Percentiles rank a stretch among this genome's conserved stretches.
phyloP scores from a whole-genome alignment of 2,797 vertebrate genomes.

The Microctenopoma steveboyesi region DNA sequence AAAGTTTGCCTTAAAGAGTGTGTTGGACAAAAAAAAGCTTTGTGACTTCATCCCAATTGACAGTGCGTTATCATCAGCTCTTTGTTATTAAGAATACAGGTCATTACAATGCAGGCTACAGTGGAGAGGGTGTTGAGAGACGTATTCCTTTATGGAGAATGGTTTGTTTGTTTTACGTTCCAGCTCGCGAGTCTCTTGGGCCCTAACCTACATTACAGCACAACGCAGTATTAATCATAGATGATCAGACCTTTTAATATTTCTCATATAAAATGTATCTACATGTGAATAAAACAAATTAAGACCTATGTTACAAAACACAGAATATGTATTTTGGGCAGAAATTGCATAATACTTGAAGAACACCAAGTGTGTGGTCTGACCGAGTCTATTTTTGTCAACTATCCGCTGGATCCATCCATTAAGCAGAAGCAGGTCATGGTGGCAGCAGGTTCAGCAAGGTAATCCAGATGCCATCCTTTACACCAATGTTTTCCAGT shows the following conservation, averaged over 20 bases:
- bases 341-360: background rate
- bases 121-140: conserved; percentile 55
- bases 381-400: conserved; percentile 6
- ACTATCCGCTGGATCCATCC: background rate
- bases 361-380: background rate
- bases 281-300: conserved; percentile 59
- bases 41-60: conserved; percentile 40
- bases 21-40: conserved; percentile 35
- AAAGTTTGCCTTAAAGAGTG: conserved; percentile 47
- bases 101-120: conserved; percentile 47
- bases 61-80: conserved; percentile 35
- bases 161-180: conserved; percentile 79
- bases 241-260: conserved; percentile 81
- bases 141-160: conserved; percentile 68
- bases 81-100: conserved; percentile 47
- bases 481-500: background rate
- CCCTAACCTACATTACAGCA: conserved; percentile 82
- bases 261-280: conserved; percentile 69
- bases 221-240: conserved; percentile 83
- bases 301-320: conserved; percentile 33
- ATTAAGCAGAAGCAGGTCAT: background rate
- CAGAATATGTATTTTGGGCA: background rate
- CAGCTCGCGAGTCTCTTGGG: conserved; percentile 67
- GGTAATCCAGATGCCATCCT: background rate
- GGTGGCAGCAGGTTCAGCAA: background rate